Evolutionary conservation across 2,113 vertebrate species (phyloP), one percentile per base, ranked within the genome.

Genomic region (Ptychochromis oligacanthus): DNA sequence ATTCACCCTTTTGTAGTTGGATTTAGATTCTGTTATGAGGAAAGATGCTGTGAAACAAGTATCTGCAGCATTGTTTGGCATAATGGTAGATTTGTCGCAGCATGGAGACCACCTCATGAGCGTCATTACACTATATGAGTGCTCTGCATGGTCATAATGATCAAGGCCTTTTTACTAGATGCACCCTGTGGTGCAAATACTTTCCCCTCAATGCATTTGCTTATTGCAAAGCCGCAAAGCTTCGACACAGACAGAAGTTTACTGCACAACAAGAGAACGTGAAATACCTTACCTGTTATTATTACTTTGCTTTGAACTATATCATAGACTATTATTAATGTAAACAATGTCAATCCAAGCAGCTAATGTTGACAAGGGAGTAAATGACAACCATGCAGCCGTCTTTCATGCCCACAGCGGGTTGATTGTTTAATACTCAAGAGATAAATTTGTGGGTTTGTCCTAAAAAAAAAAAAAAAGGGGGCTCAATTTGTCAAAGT

Each of bases 141-240:
- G 55, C 62, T 72, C 67, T 20, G 34, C 24, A 10, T 79, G 74
- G 52, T 65, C 81, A 54, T 83, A 82, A 88, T 81, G 86, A 79
- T 70, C 57, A 62, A 52, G 40, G 58, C 56, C 65, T 57, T 90
- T 79, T 86, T 57, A 84, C 40, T 72, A 79, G 81, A 89, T 1
- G 80, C 24, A 82, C 75, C 80, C 74, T n/a, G 24, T 46, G 7
- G 84, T 65, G 86, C 20, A 4, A 54, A 83, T 24, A 75, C 31
- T 67, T 40, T 52, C 52, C 55, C 46, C 52, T 70, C 55, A 13
- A n/a, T 61, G 55, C 64, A 31, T 70, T 70, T 46, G n/a, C 58
- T 74, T 72, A 14, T 54, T 85, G 26, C 59, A 78, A 60, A 61
- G 36, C 18, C 28, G 54, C 54, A 80, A 40, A 34, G 7, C n/a